Conservation (phyloP, 2,888 invertebrate genomes). For the Lycophotia porphyrea region DNA sequence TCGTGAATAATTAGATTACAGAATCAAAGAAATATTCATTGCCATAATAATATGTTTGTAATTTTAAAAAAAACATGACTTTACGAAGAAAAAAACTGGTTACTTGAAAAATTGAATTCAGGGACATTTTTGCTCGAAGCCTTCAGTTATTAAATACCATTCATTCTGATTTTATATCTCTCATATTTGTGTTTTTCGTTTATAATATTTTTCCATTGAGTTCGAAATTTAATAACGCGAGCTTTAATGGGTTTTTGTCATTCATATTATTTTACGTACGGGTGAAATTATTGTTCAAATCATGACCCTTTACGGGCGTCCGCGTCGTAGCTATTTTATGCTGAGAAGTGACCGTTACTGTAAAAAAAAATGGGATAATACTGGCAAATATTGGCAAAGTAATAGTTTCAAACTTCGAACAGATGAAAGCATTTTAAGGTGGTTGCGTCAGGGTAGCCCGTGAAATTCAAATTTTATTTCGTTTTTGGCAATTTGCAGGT, state of each 20-base stretch:
- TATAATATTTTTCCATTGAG: conserved; percentile 42
- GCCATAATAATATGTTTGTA: too few species aligned
- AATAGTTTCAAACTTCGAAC: neutral
- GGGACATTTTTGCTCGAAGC: conserved; percentile 9
- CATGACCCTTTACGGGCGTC: conserved; percentile 43
- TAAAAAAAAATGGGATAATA: neutral
- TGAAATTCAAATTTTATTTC: too few species aligned
- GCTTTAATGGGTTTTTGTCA: conserved; percentile 45
- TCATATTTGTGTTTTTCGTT: conserved; percentile 40
- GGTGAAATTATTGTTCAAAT: conserved; percentile 38
- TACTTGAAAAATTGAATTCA: conserved; percentile 16
- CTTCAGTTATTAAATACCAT: conserved; percentile 49
- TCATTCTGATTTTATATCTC: conserved; percentile 38
- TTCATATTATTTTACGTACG: conserved; percentile 48
- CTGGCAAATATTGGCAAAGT: neutral
- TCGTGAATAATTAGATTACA: neutral
- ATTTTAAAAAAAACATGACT: conserved; percentile 6
- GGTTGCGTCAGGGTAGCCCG: too few species aligned
- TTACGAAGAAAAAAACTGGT: conserved; percentile 24
- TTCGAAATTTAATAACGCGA: conserved; percentile 47
- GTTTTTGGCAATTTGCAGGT: too few species aligned
- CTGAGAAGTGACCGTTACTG: neutral
- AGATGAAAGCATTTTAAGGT: neutral
- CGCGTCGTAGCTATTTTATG: neutral
- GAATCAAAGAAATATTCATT: neutral